Conservation (phyloP, 2,888 invertebrate genomes). For the Drosophila greeni region DNA sequence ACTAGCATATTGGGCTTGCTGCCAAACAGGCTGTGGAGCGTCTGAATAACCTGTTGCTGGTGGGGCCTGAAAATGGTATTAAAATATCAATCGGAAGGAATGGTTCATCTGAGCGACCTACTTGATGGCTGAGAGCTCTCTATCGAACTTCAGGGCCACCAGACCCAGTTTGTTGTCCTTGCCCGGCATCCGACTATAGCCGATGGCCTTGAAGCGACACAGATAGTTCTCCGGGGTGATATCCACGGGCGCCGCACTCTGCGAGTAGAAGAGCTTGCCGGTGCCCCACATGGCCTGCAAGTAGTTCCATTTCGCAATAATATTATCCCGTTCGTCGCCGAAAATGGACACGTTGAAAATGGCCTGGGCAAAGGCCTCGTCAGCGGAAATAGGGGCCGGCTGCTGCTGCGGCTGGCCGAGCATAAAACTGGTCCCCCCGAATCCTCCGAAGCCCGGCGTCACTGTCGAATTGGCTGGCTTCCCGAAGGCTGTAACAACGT, state of each 20-base stretch:
- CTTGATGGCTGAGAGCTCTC: conserved; percentile 89
- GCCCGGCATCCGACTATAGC: conserved; percentile 92
- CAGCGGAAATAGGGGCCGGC: conserved; percentile 80
- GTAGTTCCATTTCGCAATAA: conserved; percentile 96
- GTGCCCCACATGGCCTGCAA: conserved; percentile 84
- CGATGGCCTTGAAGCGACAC: conserved; percentile 96
- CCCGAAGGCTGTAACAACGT: conserved; percentile 71
- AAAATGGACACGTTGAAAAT: conserved; percentile 90
- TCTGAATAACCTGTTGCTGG: conserved; percentile 85
- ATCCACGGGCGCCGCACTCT: conserved; percentile 86
- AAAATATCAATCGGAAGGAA: background rate
- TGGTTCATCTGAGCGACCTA: conserved; percentile 73
- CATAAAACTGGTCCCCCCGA: conserved; percentile 80
- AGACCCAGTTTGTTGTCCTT: conserved; percentile 94
- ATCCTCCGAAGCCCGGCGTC: conserved; percentile 80
- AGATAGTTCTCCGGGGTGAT: conserved; percentile 93
- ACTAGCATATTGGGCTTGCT: conserved; percentile 91
- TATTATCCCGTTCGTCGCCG: conserved; percentile 96
- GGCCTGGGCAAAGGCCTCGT: conserved; percentile 86
- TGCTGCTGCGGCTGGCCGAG: conserved; percentile 79
- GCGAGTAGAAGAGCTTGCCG: conserved; percentile 88
- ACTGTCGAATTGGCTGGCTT: conserved; percentile 75
- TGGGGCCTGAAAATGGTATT: conserved; percentile 80
- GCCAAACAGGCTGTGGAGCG: conserved; percentile 86
- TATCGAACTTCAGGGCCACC: conserved; percentile 90